Base-by-base conservation (phyloP, 2,797 vertebrate species). In the Clarias fuscus region DNA sequence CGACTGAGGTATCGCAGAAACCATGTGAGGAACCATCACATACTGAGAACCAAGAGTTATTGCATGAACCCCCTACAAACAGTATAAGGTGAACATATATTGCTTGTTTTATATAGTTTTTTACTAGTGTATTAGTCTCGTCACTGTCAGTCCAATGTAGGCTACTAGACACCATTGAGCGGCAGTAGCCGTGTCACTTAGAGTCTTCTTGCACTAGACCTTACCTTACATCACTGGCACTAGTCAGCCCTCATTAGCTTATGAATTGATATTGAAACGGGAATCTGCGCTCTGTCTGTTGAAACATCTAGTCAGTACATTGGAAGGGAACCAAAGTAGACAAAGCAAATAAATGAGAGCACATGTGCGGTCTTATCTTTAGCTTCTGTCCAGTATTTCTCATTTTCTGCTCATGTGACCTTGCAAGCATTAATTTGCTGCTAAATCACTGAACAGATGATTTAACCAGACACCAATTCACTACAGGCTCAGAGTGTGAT, bases 11-110 rank as follows among this genome's bases (percentile, higher is more conserved):
- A 20, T 24, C 40, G 33, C 72, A 73, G 72, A 67, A 73, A 77
- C 58, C 58, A 24, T 48, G 10, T 14, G 56, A 86, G 27, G 79
- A 88, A 67, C 22, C 56, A 62, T 65, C 64, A 67, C 3, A 18
- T 76, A 72, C 64, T 48, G n/a, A 68, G 24, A 86, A 56, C 65
- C 27, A 85, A 84, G 87, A 78, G n/a, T 17, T 81, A 59, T 13
- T 81, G 62, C 17, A 40, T 75, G 65, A 85, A 48, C 20, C 72
- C 1, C 68, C 72, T 27, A 8, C 79, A 53, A 20, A 58, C 17
- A 77, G 27, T 59, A 84, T 53, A 40, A 90, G 89, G 89, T 89
- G 85, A 89, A 58, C 56, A 43, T 48, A 18, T n/a, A 37, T 15
- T 59, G 70, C 27, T 40, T 67, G 40, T 27, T 6, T 68, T 53